A percentile compares a stretch with the other conserved stretches of the same genome.
Evolutionary conservation across 2,888 invertebrate species (phyloP).

Genomic region (Acanthosoma haemorrhoidale): DNA sequence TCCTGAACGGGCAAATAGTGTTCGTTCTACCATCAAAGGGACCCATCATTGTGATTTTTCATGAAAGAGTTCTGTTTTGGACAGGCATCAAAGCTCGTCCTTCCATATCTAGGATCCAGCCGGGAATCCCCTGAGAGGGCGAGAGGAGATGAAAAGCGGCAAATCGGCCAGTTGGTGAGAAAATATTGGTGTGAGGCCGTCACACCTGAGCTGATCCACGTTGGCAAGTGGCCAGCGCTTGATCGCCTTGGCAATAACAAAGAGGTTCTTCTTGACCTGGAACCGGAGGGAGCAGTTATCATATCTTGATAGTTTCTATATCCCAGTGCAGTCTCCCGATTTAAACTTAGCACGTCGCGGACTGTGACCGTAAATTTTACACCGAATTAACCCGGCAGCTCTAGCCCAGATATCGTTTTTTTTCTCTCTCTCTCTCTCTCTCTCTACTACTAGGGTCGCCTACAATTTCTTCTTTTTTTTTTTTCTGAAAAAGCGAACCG

Average conservation of each 20-base stretch:
- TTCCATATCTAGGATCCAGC: too few relatives aligned
- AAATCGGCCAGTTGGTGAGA: too few relatives aligned
- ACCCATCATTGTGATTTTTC: too few relatives aligned
- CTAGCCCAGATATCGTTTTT: background rate
- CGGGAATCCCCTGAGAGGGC: too few relatives aligned
- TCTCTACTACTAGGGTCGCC: too few relatives aligned
- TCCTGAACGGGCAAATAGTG: too few relatives aligned
- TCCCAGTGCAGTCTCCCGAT: background rate
- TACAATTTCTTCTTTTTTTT: background rate
- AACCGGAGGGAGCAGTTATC: background rate
- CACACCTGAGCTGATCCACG: background rate
- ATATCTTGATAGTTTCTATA: background rate
- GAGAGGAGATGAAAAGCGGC: too few relatives aligned
- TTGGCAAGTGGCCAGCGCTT: background rate
- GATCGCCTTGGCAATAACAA: background rate
- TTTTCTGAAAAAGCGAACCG: background rate
- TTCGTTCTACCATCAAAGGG: too few relatives aligned
- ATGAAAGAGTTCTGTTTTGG: too few relatives aligned
- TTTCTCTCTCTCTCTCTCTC: too few relatives aligned
- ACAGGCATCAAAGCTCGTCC: too few relatives aligned
- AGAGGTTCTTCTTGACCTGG: background rate
- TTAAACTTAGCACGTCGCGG: background rate
- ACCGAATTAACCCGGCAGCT: background rate
- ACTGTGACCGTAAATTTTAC: slow-evolving; percentile 9
- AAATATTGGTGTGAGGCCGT: too few relatives aligned